Base-by-base conservation (phyloP, 2,888 invertebrate genomes). In the Agrochola lota region DNA sequence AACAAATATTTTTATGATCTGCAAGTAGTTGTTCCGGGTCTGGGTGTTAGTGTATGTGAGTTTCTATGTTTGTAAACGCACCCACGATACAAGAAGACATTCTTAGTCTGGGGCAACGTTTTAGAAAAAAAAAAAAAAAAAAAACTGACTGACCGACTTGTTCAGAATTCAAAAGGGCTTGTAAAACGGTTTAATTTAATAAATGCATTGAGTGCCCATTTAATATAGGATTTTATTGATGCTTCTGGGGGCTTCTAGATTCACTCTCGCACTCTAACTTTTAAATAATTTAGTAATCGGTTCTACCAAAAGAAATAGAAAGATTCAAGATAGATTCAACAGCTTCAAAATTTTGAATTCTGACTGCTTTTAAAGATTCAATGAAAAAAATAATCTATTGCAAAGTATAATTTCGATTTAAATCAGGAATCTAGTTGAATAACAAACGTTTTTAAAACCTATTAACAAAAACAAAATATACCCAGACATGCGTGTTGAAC, bases 401-500 rank as follows among this genome's bases (percentile, higher is more conserved):
- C 5, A 40, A 17, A 23, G 17, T 23, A 35, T 3, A 12, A 57
- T 20, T 30, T 57, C 1, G 0, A 43, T 30, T 43, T 6, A 17
- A 73, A 74, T n/a, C 17, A 49, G 5, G 9, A 49, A 68, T 12
- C 5, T 9, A 2, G n/a, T 40, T 17, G 40, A 40, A 64, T 4
- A 64, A n/a, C 64, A n/a, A 43, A 64, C 8, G 17, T 9, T 30
- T 23, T 49, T 9, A 11, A 35, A 49, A n/a, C 5, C 0, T 35
- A 26, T 0, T 3, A 26, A 46, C 0, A 57, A 26, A 26, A 55
- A 17, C 59, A 59, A 71, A 78, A 63, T 12, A 63, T 62, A 26
- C 23, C 60, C 40, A 67, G 55, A 76, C 74, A 79, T 84, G 75
- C 80, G 73, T 68, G 80, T 75, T 23, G 26, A 73, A 59, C 57